These are phyloP conservation scores for Onychostoma macrolepis DNA, from an alignment of 2,113 vertebrate species.

Conservation along the genomic window DNA sequence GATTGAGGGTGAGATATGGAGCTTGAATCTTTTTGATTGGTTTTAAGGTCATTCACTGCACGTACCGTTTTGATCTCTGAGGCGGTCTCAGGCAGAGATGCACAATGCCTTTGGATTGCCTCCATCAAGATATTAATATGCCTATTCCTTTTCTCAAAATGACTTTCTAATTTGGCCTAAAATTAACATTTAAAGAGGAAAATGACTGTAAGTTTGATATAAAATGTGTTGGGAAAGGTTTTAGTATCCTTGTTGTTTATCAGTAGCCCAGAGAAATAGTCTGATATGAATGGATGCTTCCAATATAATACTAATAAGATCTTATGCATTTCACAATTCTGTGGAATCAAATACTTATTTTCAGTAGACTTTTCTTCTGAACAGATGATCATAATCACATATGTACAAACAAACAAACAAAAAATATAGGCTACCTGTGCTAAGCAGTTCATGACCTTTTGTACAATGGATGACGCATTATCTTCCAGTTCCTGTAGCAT, in stretches of 20 bases:
- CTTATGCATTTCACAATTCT: not conserved
- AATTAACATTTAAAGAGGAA: not conserved
- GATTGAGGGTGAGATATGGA: not conserved
- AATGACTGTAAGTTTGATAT: not conserved
- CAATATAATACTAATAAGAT: not conserved
- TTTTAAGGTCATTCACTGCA: not conserved
- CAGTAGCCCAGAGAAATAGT: not conserved
- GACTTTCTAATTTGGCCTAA: constrained; percentile 57
- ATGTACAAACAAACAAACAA: not conserved
- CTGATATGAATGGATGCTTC: not conserved
- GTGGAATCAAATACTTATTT: not conserved
- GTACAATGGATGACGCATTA: constrained; percentile 33
- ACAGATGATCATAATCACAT: not conserved
- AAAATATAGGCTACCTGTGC: constrained; percentile 52
- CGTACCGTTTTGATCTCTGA: not conserved
- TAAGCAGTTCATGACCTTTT: not conserved
- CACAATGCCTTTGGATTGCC: constrained; percentile 21
- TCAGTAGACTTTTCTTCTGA: not conserved
- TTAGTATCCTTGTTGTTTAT: not conserved
- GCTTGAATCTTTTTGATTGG: constrained; percentile 28
- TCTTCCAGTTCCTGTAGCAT: constrained; percentile 52
- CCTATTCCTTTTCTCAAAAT: constrained; percentile 52
- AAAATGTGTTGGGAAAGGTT: not conserved
- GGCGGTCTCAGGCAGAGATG: not conserved
- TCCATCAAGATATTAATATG: fast-evolving